Evolutionary conservation across 2,113 vertebrate species (phyloP).

Genomic region (Callopanchax toddi): DNA sequence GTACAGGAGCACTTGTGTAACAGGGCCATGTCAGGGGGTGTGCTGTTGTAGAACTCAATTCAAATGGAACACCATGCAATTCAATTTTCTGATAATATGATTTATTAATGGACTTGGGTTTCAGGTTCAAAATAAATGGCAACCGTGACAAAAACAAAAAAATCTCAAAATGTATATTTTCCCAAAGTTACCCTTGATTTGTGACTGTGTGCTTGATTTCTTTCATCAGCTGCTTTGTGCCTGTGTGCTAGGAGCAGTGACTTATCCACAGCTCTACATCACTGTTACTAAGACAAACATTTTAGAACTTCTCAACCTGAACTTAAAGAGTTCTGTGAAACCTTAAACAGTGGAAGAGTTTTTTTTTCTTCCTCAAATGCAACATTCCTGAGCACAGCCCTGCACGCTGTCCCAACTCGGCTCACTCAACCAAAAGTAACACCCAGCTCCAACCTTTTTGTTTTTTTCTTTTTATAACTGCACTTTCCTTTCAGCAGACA

Average conservation of each 20-base stretch:
- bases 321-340: conserved; percentile 15
- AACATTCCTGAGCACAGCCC: conserved; percentile 55
- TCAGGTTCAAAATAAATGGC: background rate
- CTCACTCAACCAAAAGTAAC: conserved; percentile 43
- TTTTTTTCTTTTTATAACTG: conserved; percentile 21
- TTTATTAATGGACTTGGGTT: conserved; percentile 6
- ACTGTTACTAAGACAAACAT: conserved; percentile 14
- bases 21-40: conserved; percentile 57
- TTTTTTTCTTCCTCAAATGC: conserved; percentile 9
- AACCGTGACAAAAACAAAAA: conserved; percentile 9
- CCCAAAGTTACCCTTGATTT: conserved; percentile 33
- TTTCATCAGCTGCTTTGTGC: conserved; percentile 40
- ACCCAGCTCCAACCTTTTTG: conserved; percentile 30
- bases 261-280: conserved; percentile 14
- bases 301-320: conserved; percentile 17
- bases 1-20: conserved; percentile 27
- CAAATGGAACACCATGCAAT: conserved; percentile 10
- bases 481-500: conserved; percentile 44
- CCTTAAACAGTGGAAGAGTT: conserved; percentile 10
- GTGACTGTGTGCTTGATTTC: conserved; percentile 60
- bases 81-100: conserved; percentile 3
- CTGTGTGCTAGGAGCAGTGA: conserved; percentile 21
- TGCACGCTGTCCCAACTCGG: conserved; percentile 39
- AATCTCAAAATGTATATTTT: background rate
- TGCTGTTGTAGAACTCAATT: conserved; percentile 19